phyloP scores from a whole-genome alignment of 1,140 invertebrate genomes.

The Colletes latitarsis region DNA sequence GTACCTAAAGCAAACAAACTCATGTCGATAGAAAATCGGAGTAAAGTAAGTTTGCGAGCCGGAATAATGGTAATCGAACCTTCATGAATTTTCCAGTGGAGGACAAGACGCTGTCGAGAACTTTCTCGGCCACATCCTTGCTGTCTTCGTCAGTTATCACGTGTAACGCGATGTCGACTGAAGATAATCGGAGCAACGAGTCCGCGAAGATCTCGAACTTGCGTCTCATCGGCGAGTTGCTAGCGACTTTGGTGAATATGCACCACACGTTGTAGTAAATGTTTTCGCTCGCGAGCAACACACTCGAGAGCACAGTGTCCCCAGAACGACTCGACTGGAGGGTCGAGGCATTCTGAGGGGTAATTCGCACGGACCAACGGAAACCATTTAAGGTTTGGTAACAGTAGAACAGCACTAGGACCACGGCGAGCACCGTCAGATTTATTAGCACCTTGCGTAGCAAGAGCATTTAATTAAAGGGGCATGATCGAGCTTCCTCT shows the following conservation, averaged over 20 bases:
- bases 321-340: background rate
- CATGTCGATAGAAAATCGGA: background rate
- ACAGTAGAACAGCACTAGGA: constrained; percentile 72
- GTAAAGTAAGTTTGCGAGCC: too few relatives aligned
- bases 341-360: constrained; percentile 56
- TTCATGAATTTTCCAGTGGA: constrained; percentile 78
- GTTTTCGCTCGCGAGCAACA: background rate
- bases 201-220: constrained; percentile 84
- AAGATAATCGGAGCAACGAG: constrained; percentile 81
- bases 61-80: constrained; percentile 55
- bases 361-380: constrained; percentile 56
- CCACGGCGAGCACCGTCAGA: constrained; percentile 63
- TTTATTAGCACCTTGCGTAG: constrained; percentile 74
- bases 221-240: constrained; percentile 82
- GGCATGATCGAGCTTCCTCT: constrained; percentile 23
- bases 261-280: constrained; percentile 79
- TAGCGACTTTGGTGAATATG: constrained; percentile 84
- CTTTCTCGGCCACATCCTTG: constrained; percentile 83
- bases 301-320: background rate
- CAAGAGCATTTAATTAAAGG: constrained; percentile 75
- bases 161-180: constrained; percentile 84
- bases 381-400: constrained; percentile 69
- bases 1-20: constrained; percentile 79
- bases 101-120: constrained; percentile 79
- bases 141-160: constrained; percentile 87